These are phyloP conservation scores for Agapostemon virescens DNA, from an alignment of 2,888 invertebrate species.

Conservation along the genomic window DNA sequence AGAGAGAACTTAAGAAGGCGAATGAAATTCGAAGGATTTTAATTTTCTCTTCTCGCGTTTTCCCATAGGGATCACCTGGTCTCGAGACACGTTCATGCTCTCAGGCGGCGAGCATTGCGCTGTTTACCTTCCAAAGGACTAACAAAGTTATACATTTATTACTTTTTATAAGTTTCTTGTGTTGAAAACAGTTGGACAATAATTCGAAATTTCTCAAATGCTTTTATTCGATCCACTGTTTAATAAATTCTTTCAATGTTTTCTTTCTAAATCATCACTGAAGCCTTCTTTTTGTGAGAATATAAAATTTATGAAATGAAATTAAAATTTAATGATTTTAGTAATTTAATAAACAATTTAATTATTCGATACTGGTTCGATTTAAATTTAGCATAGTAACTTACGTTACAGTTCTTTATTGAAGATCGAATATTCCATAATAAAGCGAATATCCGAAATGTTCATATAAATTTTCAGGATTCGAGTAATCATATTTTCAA, in stretches of 20 bases:
- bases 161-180: not conserved
- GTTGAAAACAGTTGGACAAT: not conserved
- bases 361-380: no score
- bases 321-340: no score
- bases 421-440: no score
- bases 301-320: no score
- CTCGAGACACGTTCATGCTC: not conserved
- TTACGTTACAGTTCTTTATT: no score
- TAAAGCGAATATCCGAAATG: no score
- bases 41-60: not conserved
- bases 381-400: no score
- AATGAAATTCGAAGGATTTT: conserved; percentile 5
- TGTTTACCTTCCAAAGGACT: not conserved
- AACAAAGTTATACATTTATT: not conserved
- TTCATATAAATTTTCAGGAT: no score
- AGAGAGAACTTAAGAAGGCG: not conserved
- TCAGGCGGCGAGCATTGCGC: not conserved
- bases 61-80: not conserved
- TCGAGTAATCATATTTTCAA: no score
- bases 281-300: no score
- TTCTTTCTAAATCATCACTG: not conserved
- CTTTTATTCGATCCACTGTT: not conserved
- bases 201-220: not conserved
- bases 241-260: not conserved
- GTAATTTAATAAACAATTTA: no score